These are phyloP conservation scores for Brienomyrus longianalis DNA, from an alignment of 2,113 vertebrate genomes.

Conservation along the genomic window DNA sequence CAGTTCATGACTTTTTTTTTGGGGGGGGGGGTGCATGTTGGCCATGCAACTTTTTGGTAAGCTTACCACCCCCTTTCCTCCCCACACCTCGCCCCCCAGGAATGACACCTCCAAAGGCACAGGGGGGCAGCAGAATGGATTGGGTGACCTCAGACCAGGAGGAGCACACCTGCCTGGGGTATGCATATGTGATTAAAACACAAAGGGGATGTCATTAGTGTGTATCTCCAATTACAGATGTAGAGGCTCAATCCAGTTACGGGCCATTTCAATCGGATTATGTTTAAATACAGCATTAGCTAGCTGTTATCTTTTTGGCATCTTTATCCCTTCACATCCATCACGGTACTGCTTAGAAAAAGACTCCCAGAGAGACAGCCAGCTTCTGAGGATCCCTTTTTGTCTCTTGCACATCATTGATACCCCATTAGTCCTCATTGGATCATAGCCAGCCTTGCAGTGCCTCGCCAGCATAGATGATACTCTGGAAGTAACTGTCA, in stretches of 20 bases:
- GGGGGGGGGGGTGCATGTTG: neutral
- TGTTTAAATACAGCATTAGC: neutral
- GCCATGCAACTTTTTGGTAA: neutral
- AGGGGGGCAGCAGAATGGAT: neutral
- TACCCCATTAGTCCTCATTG: neutral
- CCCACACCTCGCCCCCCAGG: neutral
- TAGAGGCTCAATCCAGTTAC: neutral
- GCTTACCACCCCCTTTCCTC: neutral
- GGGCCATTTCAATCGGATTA: slow-evolving; percentile 2
- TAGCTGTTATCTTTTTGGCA: neutral
- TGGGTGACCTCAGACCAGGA: neutral
- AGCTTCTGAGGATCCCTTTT: neutral
- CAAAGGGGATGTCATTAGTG: slow-evolving; percentile 8
- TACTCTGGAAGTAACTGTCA: neutral
- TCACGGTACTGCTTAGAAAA: neutral
- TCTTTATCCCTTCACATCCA: neutral
- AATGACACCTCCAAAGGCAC: neutral
- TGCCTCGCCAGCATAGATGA: neutral
- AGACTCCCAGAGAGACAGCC: neutral
- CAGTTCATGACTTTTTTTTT: neutral
- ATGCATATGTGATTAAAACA: neutral
- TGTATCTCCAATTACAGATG: neutral
- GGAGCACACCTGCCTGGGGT: neutral
- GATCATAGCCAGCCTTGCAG: neutral
- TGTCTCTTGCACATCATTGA: neutral